phyloP scores from a whole-genome alignment of 1,140 invertebrate genomes.

The Papilio polyxenes region DNA sequence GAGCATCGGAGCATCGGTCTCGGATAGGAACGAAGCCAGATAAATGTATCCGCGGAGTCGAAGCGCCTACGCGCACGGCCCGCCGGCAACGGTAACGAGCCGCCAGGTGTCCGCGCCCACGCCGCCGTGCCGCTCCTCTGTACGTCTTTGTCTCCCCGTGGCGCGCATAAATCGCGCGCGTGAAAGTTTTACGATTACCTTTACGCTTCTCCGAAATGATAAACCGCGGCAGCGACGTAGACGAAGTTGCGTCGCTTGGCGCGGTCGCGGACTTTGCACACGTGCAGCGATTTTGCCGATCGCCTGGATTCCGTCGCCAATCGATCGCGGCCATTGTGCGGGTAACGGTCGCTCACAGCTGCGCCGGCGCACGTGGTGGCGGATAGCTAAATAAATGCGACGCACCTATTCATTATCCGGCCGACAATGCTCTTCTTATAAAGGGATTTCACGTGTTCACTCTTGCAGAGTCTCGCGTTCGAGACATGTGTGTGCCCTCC shows the following conservation, averaged over 20 bases:
- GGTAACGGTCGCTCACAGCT: constrained; percentile 78
- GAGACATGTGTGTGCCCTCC: constrained; percentile 79
- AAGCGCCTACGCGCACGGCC: constrained; percentile 51
- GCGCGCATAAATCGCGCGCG: constrained; percentile 73
- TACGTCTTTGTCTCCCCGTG: constrained; percentile 73
- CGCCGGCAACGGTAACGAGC: constrained; percentile 69
- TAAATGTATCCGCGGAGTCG: constrained; percentile 42
- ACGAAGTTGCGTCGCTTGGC: constrained; percentile 68
- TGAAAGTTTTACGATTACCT: constrained; percentile 79
- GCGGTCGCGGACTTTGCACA: constrained; percentile 63
- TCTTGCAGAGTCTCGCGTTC: constrained; percentile 76
- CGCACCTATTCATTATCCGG: constrained; percentile 76
- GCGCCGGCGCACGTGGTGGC: constrained; percentile 75
- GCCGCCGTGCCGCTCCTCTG: constrained; percentile 59
- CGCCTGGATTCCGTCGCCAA: constrained; percentile 70
- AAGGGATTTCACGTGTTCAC: constrained; percentile 79
- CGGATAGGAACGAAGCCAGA: constrained; percentile 33
- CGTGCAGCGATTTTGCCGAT: constrained; percentile 79
- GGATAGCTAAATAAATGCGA: constrained; percentile 79
- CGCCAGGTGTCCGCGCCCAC: constrained; percentile 77
- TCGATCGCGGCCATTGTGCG: constrained; percentile 78
- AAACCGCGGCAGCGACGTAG: constrained; percentile 60
- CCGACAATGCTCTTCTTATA: constrained; percentile 76
- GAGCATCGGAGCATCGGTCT: constrained; percentile 18
- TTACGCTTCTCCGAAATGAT: constrained; percentile 73